These are phyloP conservation scores for Lottia gigantea DNA, from an alignment of 2,888 invertebrate species.

Conservation along the genomic window DNA sequence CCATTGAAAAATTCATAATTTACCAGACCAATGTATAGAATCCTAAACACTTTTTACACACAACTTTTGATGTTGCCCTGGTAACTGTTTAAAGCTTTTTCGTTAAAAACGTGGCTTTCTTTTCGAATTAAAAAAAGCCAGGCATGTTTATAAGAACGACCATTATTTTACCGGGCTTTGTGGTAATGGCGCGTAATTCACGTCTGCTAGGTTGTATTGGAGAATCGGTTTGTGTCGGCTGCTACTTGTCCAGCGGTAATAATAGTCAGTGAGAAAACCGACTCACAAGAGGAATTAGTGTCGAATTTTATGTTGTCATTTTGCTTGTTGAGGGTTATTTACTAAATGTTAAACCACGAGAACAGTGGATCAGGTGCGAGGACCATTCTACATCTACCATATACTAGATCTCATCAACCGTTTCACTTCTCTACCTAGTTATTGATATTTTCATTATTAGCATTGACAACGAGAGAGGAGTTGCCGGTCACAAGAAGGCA, in stretches of 20 bases:
- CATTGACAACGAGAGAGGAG: slow-evolving; percentile 4
- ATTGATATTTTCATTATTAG: slow-evolving; percentile 2
- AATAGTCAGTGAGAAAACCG: background rate
- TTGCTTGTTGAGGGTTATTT: too few species aligned
- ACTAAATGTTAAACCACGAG: too few species aligned
- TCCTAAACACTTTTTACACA: background rate
- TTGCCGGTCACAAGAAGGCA: slow-evolving; percentile 3
- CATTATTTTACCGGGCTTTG: too few species aligned
- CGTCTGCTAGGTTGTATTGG: background rate
- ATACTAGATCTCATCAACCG: too few species aligned
- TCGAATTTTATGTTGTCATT: slow-evolving; percentile 4
- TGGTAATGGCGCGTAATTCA: background rate
- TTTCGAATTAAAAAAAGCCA: too few species aligned
- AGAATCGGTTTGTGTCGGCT: background rate
- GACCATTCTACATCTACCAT: too few species aligned
- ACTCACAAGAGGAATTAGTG: background rate
- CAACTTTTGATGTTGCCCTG: background rate
- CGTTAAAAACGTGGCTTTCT: too few species aligned
- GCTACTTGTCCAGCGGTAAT: background rate
- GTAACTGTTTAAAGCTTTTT: background rate
- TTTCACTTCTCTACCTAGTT: background rate
- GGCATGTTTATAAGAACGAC: too few species aligned
- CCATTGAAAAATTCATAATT: slow-evolving; percentile 11
- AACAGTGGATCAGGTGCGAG: too few species aligned
- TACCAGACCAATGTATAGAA: background rate